Percentiles rank a stretch among this genome's conserved stretches.
These are phyloP conservation scores for Danaus melanippus DNA, from an alignment of 1,140 invertebrate species.

Conservation along the genomic window DNA sequence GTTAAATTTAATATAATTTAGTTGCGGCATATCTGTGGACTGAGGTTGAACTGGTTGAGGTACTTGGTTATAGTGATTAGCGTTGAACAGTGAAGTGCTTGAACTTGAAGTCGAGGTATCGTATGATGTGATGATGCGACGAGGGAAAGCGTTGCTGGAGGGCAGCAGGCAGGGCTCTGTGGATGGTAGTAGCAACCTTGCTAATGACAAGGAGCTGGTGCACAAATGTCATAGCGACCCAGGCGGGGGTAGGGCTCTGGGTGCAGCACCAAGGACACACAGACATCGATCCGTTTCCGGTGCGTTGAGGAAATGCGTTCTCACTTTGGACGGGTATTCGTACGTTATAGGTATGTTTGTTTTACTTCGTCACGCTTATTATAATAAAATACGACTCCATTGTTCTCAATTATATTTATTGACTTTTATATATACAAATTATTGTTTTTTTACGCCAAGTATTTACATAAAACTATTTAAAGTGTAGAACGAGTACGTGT, in stretches of 20 bases:
- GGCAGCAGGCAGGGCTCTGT: slow-evolving; percentile 64
- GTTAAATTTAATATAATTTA: too few relatives aligned
- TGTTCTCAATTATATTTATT: too few relatives aligned
- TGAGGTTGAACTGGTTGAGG: slow-evolving; percentile 3
- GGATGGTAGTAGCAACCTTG: slow-evolving; percentile 66
- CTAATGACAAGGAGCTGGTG: slow-evolving; percentile 73
- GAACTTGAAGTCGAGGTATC: slow-evolving; percentile 38
- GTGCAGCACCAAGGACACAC: slow-evolving; percentile 41
- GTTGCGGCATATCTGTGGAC: slow-evolving; percentile 3
- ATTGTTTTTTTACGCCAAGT: neutral
- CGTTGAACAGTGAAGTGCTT: neutral
- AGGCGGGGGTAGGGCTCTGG: slow-evolving; percentile 57
- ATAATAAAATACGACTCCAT: too few relatives aligned
- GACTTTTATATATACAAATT: neutral
- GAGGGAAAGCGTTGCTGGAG: slow-evolving; percentile 60
- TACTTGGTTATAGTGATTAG: slow-evolving; percentile 19
- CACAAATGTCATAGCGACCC: slow-evolving; percentile 77
- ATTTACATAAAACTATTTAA: neutral
- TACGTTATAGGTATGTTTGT: slow-evolving; percentile 87
- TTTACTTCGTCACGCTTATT: neutral
- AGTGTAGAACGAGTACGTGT: neutral
- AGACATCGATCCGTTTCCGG: slow-evolving; percentile 63
- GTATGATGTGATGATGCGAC: slow-evolving; percentile 63
- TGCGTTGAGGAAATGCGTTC: slow-evolving; percentile 80
- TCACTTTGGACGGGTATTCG: slow-evolving; percentile 84